These are phyloP conservation scores for Falcunculus frontatus DNA, from an alignment of 2,113 vertebrate species.

Conservation along the genomic window DNA sequence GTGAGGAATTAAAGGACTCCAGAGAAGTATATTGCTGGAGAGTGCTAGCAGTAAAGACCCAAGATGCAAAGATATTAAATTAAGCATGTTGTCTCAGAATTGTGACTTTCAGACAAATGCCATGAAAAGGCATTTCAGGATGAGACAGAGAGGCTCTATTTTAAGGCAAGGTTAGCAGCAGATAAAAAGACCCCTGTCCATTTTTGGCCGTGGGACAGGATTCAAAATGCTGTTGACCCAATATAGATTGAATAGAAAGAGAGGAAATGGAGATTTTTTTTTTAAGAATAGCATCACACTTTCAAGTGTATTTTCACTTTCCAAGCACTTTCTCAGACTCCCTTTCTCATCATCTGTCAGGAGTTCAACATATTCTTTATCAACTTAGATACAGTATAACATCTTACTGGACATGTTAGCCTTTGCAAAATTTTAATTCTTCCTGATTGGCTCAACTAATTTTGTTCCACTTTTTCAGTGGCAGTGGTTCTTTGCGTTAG, in stretches of 20 bases:
- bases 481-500: not conserved
- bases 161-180: not conserved
- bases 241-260: not conserved
- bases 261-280: not conserved
- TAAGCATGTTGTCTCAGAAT: not conserved
- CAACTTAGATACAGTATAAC: not conserved
- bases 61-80: not conserved
- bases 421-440: not conserved
- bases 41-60: not conserved
- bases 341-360: not conserved
- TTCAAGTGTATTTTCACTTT: not conserved
- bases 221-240: not conserved
- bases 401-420: not conserved
- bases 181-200: not conserved
- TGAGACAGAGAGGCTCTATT: not conserved
- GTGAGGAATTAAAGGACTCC: constrained; percentile 10
- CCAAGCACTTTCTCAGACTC: not conserved
- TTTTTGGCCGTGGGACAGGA: not conserved
- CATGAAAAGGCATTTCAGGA: not conserved
- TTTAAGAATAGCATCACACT: not conserved
- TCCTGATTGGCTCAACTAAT: not conserved
- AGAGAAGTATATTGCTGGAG: not conserved
- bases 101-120: not conserved
- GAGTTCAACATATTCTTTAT: not conserved
- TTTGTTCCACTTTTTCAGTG: not conserved